A percentile compares a stretch with the other conserved stretches of the same genome.
phyloP scores from a whole-genome alignment of 2,888 invertebrate species.

The Drosophila kanekoi region DNA sequence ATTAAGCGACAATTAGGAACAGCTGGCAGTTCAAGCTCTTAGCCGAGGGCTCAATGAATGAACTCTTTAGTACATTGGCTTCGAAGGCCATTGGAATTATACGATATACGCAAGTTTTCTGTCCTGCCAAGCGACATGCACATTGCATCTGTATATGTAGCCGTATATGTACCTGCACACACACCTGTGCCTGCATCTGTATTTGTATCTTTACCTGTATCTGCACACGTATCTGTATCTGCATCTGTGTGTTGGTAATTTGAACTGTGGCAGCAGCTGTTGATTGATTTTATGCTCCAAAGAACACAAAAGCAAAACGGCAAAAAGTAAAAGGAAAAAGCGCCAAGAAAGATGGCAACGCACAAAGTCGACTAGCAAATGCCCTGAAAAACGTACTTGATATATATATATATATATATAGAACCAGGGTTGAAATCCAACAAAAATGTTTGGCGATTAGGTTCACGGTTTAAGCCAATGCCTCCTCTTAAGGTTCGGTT shows the following conservation, averaged over 20 bases:
- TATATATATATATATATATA: too few species aligned
- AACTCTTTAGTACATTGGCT: not conserved
- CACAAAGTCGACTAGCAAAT: conserved; percentile 8
- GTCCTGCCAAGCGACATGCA: conserved; percentile 18
- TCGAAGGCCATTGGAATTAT: conserved; percentile 6
- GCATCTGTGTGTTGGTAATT: conserved; percentile 49
- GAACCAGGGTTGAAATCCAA: too few species aligned
- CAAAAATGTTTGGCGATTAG: too few species aligned
- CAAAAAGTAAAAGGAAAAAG: conserved; percentile 39
- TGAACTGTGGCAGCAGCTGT: conserved; percentile 64
- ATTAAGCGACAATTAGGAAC: not conserved
- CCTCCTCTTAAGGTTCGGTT: too few species aligned
- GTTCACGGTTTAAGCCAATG: too few species aligned
- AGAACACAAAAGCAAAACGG: conserved; percentile 45
- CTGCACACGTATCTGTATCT: conserved; percentile 13
- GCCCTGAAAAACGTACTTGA: conserved; percentile 4
- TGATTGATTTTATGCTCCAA: conserved; percentile 72
- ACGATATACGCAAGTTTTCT: conserved; percentile 2
- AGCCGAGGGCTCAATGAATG: not conserved
- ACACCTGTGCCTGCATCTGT: not conserved
- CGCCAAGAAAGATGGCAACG: conserved; percentile 7
- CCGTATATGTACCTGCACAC: conserved; percentile 11
- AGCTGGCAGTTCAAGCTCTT: too few species aligned
- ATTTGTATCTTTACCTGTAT: conserved; percentile 23
- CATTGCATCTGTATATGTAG: conserved; percentile 20